Evolutionary conservation across 2,113 vertebrate species (phyloP).

Genomic region (Crotalus helleri): DNA sequence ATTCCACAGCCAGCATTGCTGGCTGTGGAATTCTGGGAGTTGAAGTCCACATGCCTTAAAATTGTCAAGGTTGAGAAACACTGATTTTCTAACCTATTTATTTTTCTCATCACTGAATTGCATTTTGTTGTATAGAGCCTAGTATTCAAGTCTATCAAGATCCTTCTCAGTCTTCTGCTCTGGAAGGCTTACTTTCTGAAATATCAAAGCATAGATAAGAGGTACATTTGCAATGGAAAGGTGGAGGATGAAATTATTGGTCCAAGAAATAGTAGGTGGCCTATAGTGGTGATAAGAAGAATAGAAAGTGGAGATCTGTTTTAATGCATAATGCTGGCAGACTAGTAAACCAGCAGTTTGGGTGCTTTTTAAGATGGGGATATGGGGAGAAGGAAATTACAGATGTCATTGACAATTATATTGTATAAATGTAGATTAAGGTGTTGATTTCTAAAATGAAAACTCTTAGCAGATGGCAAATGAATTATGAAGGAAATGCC

Average conservation of each 20-base stretch:
- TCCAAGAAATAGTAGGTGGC: not conserved
- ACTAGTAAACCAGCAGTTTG: not conserved
- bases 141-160: no score
- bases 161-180: not conserved
- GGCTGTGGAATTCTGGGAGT: no score
- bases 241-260: not conserved
- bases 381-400: not conserved
- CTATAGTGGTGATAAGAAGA: not conserved
- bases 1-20: no score
- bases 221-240: not conserved
- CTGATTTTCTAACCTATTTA: not conserved
- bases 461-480: not conserved
- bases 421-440: not conserved
- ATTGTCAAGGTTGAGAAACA: no score
- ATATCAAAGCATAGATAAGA: not conserved
- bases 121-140: no score
- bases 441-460: not conserved
- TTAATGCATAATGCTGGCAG: not conserved
- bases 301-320: not conserved
- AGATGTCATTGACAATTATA: not conserved
- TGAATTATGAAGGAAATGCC: not conserved
- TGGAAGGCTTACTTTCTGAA: not conserved
- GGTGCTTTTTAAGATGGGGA: not conserved
- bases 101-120: not conserved
- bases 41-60: no score